Percentiles rank a stretch among this genome's conserved stretches.
phyloP scores from a whole-genome alignment of 2,113 vertebrate genomes.

The Notarius lentiginosus region DNA sequence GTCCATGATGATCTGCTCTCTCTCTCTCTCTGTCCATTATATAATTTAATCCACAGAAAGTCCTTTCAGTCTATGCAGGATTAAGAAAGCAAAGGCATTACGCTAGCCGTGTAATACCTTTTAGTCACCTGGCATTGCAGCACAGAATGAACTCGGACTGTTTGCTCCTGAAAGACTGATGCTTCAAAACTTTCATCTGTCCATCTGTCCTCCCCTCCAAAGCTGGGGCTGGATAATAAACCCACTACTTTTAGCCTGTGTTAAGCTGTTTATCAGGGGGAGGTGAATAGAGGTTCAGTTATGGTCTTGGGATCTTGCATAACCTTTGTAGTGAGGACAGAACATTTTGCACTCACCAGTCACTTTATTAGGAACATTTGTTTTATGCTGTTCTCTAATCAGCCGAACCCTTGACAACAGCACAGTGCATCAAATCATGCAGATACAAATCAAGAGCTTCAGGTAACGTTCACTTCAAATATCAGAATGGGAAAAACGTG shows the following conservation, averaged over 20 bases:
- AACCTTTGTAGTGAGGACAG: background rate
- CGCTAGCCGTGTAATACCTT: background rate
- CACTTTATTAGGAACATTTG: too few relatives aligned
- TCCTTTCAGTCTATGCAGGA: slow-evolving; percentile 22
- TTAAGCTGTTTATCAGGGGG: slow-evolving; percentile 40
- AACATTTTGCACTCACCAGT: background rate
- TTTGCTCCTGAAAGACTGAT: slow-evolving; percentile 16
- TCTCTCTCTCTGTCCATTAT: background rate
- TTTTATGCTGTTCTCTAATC: too few relatives aligned
- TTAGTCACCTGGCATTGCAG: slow-evolving; percentile 14
- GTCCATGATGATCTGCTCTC: background rate
- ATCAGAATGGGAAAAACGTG: too few relatives aligned
- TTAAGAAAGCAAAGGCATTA: slow-evolving; percentile 23
- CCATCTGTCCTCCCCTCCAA: background rate
- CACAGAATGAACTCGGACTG: slow-evolving; percentile 19
- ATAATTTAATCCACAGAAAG: slow-evolving; percentile 18
- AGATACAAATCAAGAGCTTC: too few relatives aligned
- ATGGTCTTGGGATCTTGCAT: background rate
- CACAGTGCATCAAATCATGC: too few relatives aligned
- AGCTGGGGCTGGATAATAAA: slow-evolving; percentile 8
- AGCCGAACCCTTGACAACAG: too few relatives aligned
- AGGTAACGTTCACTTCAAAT: too few relatives aligned
- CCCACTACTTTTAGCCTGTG: slow-evolving; percentile 11
- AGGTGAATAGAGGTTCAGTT: slow-evolving; percentile 3
- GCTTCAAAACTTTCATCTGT: slow-evolving; percentile 24